Percentiles rank a stretch among this genome's conserved stretches.
Conservation (phyloP, 2,113 vertebrate genomes). For the Oncorhynchus kisutch region DNA sequence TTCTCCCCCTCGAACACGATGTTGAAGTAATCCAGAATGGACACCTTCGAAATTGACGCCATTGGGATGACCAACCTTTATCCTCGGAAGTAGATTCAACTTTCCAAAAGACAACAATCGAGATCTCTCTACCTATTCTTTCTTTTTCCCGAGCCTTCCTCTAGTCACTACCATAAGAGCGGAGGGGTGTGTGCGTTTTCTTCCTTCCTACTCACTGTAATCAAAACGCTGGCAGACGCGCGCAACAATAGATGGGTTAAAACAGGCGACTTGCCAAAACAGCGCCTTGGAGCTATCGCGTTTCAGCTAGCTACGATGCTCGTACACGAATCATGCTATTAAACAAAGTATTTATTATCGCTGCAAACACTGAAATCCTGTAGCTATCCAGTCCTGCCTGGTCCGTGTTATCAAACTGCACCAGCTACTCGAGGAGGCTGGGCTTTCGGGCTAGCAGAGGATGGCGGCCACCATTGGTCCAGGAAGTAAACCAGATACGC, state of each 20-base stretch:
- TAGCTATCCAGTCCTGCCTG: too few relatives aligned
- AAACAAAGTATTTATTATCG: conserved; percentile 14
- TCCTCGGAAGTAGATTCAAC: conserved; percentile 51
- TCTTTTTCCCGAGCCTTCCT: too few relatives aligned
- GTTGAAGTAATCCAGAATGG: conserved; percentile 81
- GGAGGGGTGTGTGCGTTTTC: conserved; percentile 30
- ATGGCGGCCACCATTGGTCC: conserved; percentile 36
- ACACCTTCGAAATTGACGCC: conserved; percentile 79
- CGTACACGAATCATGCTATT: conserved; percentile 21
- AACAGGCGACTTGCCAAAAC: conserved; percentile 16
- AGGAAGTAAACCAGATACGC: conserved; percentile 56
- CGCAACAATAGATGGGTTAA: conserved; percentile 38
- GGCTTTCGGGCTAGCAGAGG: too few relatives aligned
- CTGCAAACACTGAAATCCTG: neutral
- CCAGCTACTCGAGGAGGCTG: too few relatives aligned
- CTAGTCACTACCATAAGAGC: conserved; percentile 48
- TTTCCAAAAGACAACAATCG: conserved; percentile 47
- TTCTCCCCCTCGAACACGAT: conserved; percentile 82
- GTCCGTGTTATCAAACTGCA: too few relatives aligned
- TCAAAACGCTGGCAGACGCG: conserved; percentile 26
- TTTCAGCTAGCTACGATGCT: neutral
- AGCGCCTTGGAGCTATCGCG: neutral
- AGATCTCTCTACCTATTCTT: too few relatives aligned
- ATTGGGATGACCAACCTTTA: conserved; percentile 58
- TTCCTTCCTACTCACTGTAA: conserved; percentile 43